Evolutionary conservation across 2,797 vertebrate genomes (phyloP), one percentile per base, ranked within the genome.

Genomic region (Astyanax mexicanus): DNA sequence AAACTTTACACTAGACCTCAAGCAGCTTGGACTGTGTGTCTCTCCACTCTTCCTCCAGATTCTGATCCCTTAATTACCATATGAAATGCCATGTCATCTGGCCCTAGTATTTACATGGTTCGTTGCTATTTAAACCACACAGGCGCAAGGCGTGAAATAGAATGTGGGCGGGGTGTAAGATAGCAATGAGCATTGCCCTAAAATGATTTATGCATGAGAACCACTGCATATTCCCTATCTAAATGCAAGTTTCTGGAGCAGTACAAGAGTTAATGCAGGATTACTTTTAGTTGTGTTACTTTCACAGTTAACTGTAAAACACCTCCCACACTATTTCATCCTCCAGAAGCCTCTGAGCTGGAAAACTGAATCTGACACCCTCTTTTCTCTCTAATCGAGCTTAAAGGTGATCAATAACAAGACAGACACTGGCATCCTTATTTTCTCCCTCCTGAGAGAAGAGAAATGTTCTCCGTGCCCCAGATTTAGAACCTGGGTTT

Each of bases 321-420:
- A 42, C 67, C 19, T 49, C 32, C 45, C 58, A 57, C 67, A 65
- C 38, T 54, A 69, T 80, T 78, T 69, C 54, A 80, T 47, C 44
- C 25, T 77, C 58, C 51, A 68, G 35, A 60, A 77, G 57, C 52
- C 47, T 51, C 38, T 65, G 35, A 70, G 23, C n/a, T 54, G 69
- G 77, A 81, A 81, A 77, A 79, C 67, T 10, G 51, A 65, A 74
- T 78, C 55, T 76, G 77, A 72, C 77, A 78, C 60, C 65, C 58
- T 69, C 55, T 72, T 80, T 70, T 74, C 75, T 71, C 72, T 78
- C 60, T 75, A 76, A 81, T 78, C 49, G 55, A 57, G 72, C 65
- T 60, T 52, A 52, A 52, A 67, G 15, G 11, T 81, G 77, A 85
- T 85, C 74, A 77, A 80, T 81, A 80, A 45, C 45, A 71, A 6